phyloP scores from a whole-genome alignment of 2,113 vertebrate species.

The Natator depressus region DNA sequence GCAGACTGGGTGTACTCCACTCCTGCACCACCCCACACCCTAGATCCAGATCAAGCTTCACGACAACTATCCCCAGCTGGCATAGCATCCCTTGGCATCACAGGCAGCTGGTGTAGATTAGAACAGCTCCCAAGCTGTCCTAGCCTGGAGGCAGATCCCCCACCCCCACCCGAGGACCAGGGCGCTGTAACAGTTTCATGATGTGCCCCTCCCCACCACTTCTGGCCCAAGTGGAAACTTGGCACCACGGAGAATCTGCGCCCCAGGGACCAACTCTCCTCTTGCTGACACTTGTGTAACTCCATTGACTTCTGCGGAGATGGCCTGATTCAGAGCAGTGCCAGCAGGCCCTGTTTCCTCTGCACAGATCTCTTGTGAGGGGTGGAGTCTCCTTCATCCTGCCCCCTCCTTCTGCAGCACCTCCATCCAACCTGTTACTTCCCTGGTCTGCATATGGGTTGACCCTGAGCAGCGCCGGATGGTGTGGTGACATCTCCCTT shows the following conservation, averaged over 20 bases:
- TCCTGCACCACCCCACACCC: too few relatives aligned
- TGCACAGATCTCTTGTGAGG: neutral
- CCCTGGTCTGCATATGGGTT: accelerated
- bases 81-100: neutral
- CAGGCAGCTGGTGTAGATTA: accelerated
- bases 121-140: neutral
- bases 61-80: accelerated
- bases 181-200: neutral
- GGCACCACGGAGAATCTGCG: neutral
- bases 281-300: neutral
- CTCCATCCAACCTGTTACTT: accelerated
- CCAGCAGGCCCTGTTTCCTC: neutral
- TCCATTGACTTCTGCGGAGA: neutral
- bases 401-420: neutral
- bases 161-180: neutral
- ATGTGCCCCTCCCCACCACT: neutral
- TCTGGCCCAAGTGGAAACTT: neutral
- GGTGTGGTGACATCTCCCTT: neutral
- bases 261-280: neutral
- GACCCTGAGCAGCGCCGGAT: accelerated
- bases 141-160: too few relatives aligned
- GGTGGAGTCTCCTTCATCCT: too few relatives aligned
- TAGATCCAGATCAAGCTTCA: accelerated
- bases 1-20: neutral
- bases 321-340: too few relatives aligned